phyloP scores from a whole-genome alignment of 2,888 invertebrate genomes.

The Parnassius glacialis region DNA sequence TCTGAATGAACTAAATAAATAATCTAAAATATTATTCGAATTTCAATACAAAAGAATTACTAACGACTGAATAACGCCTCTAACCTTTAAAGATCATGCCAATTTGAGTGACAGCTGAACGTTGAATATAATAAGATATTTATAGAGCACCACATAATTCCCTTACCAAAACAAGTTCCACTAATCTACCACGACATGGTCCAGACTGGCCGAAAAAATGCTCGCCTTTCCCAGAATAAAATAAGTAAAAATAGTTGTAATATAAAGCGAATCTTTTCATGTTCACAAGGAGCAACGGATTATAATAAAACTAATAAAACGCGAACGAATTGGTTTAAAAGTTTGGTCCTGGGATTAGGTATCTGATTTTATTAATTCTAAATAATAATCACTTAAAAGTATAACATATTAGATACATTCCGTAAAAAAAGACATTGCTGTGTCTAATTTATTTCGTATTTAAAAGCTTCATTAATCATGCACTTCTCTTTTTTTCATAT shows the following conservation, averaged over 20 bases:
- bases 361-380: too few relatives aligned
- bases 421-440: neutral
- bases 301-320: slow-evolving; percentile 18
- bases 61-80: neutral
- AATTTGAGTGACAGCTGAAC: slow-evolving; percentile 15
- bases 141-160: slow-evolving; percentile 11
- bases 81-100: slow-evolving; percentile 16
- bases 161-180: slow-evolving; percentile 13
- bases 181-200: slow-evolving; percentile 22
- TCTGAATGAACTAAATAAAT: too few relatives aligned
- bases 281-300: slow-evolving; percentile 17
- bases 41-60: slow-evolving; percentile 25
- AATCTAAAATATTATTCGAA: too few relatives aligned
- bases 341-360: neutral
- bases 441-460: neutral
- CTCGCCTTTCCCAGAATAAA: slow-evolving; percentile 25
- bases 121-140: slow-evolving; percentile 10
- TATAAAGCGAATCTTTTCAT: slow-evolving; percentile 25
- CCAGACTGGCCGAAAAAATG: slow-evolving; percentile 24
- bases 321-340: slow-evolving; percentile 15
- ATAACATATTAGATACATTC: neutral
- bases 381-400: too few relatives aligned
- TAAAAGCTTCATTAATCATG: neutral
- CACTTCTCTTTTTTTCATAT: neutral
- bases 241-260: slow-evolving; percentile 20